Percentiles rank a stretch among this genome's conserved stretches.
Evolutionary conservation across 2,888 invertebrate genomes (phyloP).

Genomic region (Molanna angustata): DNA sequence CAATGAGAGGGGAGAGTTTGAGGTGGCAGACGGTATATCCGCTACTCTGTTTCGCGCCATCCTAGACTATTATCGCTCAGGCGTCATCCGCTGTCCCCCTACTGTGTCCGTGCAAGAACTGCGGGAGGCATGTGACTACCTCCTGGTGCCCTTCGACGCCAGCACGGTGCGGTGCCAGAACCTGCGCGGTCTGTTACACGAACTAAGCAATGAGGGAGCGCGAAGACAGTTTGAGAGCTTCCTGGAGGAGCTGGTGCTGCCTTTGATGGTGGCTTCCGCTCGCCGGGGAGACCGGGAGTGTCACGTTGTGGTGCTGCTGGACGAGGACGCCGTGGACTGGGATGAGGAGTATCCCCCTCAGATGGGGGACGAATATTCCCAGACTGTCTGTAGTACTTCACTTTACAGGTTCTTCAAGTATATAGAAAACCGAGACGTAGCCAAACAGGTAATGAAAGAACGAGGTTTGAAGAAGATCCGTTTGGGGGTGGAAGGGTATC

Average conservation of each 20-base stretch:
- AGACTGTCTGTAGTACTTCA: conserved; percentile 92
- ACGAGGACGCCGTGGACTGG: conserved; percentile 97
- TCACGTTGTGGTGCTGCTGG: conserved; percentile 92
- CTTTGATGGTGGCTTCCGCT: conserved; percentile 92
- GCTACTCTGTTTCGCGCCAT: conserved; percentile 94
- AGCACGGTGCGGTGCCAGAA: conserved; percentile 95
- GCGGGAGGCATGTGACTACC: conserved; percentile 97
- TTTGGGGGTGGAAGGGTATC: conserved; percentile 98
- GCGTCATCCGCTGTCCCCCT: conserved; percentile 91
- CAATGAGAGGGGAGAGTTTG: conserved; percentile 95
- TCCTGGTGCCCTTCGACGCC: conserved; percentile 96
- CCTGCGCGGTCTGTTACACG: conserved; percentile 92
- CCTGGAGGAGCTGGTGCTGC: conserved; percentile 91
- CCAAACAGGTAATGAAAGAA: conserved; percentile 98
- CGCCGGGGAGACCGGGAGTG: conserved; percentile 96
- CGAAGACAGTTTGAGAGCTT: conserved; percentile 95
- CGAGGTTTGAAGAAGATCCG: conserved; percentile 98
- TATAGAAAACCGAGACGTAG: conserved; percentile 98
- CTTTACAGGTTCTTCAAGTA: conserved; percentile 99
- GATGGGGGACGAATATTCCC: conserved; percentile 99
- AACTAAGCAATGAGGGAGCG: conserved; percentile 99
- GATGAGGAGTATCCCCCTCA: conserved; percentile 99
- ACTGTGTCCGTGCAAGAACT: conserved; percentile 95
- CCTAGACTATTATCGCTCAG: conserved; percentile 90
- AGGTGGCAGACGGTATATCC: conserved; percentile 95